A percentile compares a stretch with the other conserved stretches of the same genome.
phyloP scores from a whole-genome alignment of 2,888 invertebrate species.

The Machimus rusticus region DNA sequence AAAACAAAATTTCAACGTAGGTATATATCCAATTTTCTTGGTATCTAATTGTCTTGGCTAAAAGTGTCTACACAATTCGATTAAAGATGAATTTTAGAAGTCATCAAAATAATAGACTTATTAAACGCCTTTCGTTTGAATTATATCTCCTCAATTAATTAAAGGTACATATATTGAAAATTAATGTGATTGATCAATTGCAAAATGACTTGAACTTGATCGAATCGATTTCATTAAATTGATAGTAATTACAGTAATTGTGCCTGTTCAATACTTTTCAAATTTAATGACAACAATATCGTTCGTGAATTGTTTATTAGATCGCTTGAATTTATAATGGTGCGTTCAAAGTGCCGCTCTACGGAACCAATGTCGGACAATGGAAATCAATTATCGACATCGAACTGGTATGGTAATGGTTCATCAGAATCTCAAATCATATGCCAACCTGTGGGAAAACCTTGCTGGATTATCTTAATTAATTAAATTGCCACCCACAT shows the following conservation, averaged over 20 bases:
- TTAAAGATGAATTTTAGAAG: too few species aligned
- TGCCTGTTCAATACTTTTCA: not conserved
- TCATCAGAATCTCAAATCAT: constrained; percentile 16
- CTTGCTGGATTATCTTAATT: constrained; percentile 29
- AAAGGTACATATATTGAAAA: too few species aligned
- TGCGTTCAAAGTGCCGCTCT: not conserved
- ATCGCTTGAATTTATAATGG: not conserved
- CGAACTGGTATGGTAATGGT: not conserved
- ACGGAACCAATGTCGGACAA: not conserved
- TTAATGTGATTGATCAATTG: too few species aligned
- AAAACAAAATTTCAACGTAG: too few species aligned
- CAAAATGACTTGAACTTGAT: too few species aligned
- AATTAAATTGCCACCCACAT: constrained; percentile 35
- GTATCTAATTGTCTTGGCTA: too few species aligned
- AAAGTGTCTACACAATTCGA: too few species aligned
- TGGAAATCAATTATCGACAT: constrained; percentile 1
- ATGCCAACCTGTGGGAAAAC: constrained; percentile 9
- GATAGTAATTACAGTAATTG: not conserved
- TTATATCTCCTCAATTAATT: too few species aligned
- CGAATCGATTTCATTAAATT: too few species aligned
- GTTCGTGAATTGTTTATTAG: not conserved
- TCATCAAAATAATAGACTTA: too few species aligned
- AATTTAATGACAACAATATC: not conserved
- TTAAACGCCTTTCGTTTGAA: too few species aligned
- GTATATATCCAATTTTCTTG: too few species aligned